These are phyloP conservation scores for Sylvia atricapilla DNA, from an alignment of 2,113 vertebrate genomes.

Conservation along the genomic window DNA sequence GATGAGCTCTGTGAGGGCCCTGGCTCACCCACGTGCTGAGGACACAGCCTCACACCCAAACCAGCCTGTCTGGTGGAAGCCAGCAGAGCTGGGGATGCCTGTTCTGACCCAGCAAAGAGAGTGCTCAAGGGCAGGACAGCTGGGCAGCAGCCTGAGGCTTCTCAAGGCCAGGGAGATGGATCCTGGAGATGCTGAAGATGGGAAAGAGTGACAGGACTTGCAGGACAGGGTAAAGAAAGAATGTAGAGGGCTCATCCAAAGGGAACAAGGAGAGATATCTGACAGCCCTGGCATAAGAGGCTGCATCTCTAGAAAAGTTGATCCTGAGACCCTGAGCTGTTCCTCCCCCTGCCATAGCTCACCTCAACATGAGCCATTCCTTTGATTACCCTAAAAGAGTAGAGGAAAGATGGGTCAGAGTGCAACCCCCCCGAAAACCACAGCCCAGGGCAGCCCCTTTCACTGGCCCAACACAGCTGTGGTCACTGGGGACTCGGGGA, in stretches of 20 bases:
- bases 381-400: not conserved
- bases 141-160: not conserved
- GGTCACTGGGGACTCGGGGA: not conserved
- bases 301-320: not conserved
- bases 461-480: not conserved
- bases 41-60: not conserved
- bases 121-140: not conserved
- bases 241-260: not conserved
- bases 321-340: not conserved
- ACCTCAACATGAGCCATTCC: fast-evolving
- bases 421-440: fast-evolving
- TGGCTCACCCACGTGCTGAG: not conserved
- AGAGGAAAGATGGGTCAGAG: not conserved
- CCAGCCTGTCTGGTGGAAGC: not conserved
- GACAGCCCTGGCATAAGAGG: fast-evolving
- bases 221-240: not conserved
- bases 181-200: not conserved
- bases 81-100: not conserved
- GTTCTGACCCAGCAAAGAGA: fast-evolving
- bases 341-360: not conserved
- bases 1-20: not conserved
- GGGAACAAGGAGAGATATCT: not conserved
- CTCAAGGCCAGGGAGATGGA: not conserved
- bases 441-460: not conserved
- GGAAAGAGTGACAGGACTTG: not conserved